Base-by-base conservation (phyloP, 2,113 vertebrate species). In the Sula dactylatra region DNA sequence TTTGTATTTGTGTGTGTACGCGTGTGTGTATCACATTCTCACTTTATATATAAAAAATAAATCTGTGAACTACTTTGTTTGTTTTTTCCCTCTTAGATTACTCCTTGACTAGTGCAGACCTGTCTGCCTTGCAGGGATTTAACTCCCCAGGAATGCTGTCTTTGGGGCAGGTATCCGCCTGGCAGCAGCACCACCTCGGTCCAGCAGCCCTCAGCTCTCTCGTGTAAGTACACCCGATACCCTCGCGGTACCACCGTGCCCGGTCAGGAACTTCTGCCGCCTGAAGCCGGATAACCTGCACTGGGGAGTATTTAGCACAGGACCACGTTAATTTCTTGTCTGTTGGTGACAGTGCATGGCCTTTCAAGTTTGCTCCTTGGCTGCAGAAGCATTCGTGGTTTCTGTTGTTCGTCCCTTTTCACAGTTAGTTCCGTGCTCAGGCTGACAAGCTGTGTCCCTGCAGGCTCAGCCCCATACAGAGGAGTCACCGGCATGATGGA, bases 151-250 rank as follows among this genome's bases (percentile, higher is more conserved):
- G 99, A 64, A 98, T 99, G 98, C 98, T 99, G 97, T 99, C 99
- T 59, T 95, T 99, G 89, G 99, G 99, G 96, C 99, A 99, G 97
- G 98, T 99, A 94, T 99, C 99, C 69, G 99, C 99, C 98, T 99
- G 99, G 99, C 99, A 99, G 97, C 99, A 99, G 97, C 99, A 99
- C 98, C 99, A 99, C 90, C 97, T 99, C 56, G 99, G 99, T 96
- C 99, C 99, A 88, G 98, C 99, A 31, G 98, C 99, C 96, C 99
- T 99, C 98, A 99, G 98, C 98, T 99, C 99, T 95, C 98, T 99
- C 84, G 99, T 99, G 99, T 99, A 98, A 99, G 99, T 99, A 97
- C 42, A 9, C 2, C 5, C 1, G 67, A 3, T 8, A 0, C 3
- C 3, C 0, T 4, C 3, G 2, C 16, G 2, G 31, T 13, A 3